Base-by-base conservation (phyloP, 2,797 vertebrate species). In the Moxostoma hubbsi region DNA sequence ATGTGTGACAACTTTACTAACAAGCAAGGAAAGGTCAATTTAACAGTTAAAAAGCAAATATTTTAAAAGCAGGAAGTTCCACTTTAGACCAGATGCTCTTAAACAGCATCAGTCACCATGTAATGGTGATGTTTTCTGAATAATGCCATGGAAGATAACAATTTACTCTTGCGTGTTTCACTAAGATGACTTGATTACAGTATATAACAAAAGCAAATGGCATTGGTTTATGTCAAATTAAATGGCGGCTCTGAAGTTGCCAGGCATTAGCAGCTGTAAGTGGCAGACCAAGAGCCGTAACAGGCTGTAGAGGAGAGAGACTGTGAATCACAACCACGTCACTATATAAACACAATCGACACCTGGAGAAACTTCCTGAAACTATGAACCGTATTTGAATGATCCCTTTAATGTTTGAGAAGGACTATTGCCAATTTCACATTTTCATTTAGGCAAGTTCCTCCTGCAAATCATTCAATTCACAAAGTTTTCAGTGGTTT, bases 201-300 rank as follows among this genome's bases (percentile, higher is more conserved):
- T 36, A 61, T 74, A 69, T 73, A 59, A 82, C 75, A 64, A 55
- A 79, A 15, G 16, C 64, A 63, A 73, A 74, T 79, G 76, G 18
- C 65, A 53, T 65, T 13, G 53, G 73, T 64, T 70, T 50, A 63
- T 64, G 66, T 49, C 45, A 1, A 77, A 61, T 51, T 68, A 74
- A 82, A 82, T 70, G 71, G 64, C 51, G 47, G 18, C 54, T 57
- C 64, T 79, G 70, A 79, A 79, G 43, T 73, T 74, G 57, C 75
- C 81, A 79, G 77, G 58, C 71, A 65, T 82, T 68, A 70, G 70
- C 71, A 70, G 76, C 75, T 57, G 63, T 79, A 82, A 82, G 64
- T 78, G 75, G 53, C 11, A 69, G 64, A 66, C 68, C 54, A 16
- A 63, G 68, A 58, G 46, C 13, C 1, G n/a, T 64, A 47, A 11